phyloP scores from a whole-genome alignment of 2,113 vertebrate species.

The Serinus canaria region DNA sequence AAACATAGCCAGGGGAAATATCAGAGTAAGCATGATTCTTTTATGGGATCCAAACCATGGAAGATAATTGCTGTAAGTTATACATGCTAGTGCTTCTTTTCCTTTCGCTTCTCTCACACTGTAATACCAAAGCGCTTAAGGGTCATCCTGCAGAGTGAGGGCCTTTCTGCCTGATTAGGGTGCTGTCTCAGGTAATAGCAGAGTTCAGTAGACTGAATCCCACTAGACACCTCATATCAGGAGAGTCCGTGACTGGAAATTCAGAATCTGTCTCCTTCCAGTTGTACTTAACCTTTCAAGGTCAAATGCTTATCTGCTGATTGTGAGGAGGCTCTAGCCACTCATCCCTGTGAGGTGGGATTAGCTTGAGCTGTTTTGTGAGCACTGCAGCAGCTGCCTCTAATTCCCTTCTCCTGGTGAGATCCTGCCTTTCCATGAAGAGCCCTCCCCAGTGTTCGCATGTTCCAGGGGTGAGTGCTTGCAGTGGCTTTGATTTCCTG shows the following conservation, averaged over 20 bases:
- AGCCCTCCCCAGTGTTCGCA: neutral
- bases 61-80: neutral
- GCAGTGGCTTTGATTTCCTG: neutral
- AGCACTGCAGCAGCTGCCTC: neutral
- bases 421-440: neutral
- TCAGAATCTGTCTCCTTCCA: neutral
- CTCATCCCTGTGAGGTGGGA: neutral
- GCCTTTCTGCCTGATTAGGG: neutral
- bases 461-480: accelerated
- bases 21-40: slow-evolving; percentile 75
- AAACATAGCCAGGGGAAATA: slow-evolving; percentile 81
- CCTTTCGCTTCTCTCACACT: neutral
- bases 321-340: neutral
- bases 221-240: neutral
- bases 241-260: neutral
- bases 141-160: neutral
- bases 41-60: neutral
- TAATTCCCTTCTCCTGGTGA: neutral
- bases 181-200: neutral
- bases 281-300: neutral
- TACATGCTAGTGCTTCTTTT: neutral
- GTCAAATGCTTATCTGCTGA: neutral
- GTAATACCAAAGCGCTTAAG: neutral
- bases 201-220: neutral
- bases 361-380: neutral